A percentile compares a stretch with the other conserved stretches of the same genome.
These are phyloP conservation scores for Siphamia tubifer DNA, from an alignment of 2,113 vertebrate genomes.

Conservation along the genomic window DNA sequence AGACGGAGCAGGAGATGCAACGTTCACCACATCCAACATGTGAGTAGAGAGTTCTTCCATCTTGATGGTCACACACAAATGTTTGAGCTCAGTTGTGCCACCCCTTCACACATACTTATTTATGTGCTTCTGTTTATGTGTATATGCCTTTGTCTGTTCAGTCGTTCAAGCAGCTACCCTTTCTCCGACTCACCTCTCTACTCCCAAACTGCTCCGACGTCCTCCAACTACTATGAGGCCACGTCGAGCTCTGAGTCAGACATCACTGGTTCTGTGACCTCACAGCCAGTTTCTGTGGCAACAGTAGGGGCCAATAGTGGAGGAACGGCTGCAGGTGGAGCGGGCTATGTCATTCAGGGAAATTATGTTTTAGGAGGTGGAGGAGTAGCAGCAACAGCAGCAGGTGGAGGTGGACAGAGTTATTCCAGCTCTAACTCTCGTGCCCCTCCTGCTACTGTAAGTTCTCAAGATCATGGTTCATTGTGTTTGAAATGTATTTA, in stretches of 20 bases:
- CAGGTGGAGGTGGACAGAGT: constrained; percentile 79
- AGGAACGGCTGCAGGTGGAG: constrained; percentile 40
- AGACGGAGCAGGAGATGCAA: constrained; percentile 82
- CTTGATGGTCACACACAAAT: background rate
- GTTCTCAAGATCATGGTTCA: constrained; percentile 50
- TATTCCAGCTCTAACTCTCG: constrained; percentile 87
- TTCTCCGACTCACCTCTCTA: constrained; percentile 87
- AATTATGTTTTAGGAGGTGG: constrained; percentile 83
- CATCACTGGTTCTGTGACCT: constrained; percentile 77
- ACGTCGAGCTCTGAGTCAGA: constrained; percentile 80
- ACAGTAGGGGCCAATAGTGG: constrained; percentile 46
- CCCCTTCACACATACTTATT: background rate
- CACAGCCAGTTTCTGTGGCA: constrained; percentile 79
- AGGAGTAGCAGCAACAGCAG: constrained; percentile 60
- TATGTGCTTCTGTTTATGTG: background rate
- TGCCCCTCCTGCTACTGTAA: constrained; percentile 90
- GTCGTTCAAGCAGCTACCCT: constrained; percentile 84
- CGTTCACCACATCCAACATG: constrained; percentile 86
- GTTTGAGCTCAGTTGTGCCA: no score
- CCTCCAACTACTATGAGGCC: constrained; percentile 83
- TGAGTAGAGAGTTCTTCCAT: constrained; percentile 66
- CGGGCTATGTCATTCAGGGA: constrained; percentile 85
- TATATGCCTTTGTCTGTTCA: constrained; percentile 43
- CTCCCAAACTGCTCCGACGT: constrained; percentile 79
- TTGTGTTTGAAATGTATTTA: background rate